Percentiles rank a stretch among this genome's conserved stretches.
phyloP scores from a whole-genome alignment of 2,797 vertebrate genomes.

The Phrynocephalus guinanensis region DNA sequence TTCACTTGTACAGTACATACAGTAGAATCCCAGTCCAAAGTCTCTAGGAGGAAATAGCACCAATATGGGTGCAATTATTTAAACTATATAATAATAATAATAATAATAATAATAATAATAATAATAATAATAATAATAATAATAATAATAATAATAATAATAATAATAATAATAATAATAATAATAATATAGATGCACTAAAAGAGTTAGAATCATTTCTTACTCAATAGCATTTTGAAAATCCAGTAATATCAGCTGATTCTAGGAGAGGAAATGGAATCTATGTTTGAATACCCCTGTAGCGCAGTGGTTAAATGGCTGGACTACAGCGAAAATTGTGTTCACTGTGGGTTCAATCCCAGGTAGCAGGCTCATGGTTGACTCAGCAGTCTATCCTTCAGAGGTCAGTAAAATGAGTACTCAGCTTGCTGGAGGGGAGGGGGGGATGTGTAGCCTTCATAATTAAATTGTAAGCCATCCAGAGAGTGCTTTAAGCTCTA shows the following conservation, averaged over 20 bases:
- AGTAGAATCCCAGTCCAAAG: conserved; percentile 18
- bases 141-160: conserved; percentile 36
- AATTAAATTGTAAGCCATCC: no score
- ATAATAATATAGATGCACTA: conserved; percentile 38
- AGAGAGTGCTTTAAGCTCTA: no score
- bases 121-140: conserved; percentile 23
- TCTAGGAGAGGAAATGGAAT: conserved; percentile 30
- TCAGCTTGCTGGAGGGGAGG: no score
- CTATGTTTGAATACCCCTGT: conserved; percentile 4
- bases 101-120: conserved; percentile 3
- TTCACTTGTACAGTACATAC: conserved; percentile 57
- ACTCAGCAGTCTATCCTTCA: no score
- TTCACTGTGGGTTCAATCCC: no score
- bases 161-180: conserved; percentile 26
- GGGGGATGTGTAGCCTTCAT: no score
- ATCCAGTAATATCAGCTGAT: conserved; percentile 42
- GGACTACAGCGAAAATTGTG: no score
- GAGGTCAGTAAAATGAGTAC: no score
- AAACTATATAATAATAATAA: conserved; percentile 36
- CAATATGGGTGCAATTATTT: conserved; percentile 16
- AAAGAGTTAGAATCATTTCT: conserved; percentile 41
- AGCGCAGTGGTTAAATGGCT: no score
- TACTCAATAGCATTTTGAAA: conserved; percentile 47
- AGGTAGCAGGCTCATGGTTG: no score
- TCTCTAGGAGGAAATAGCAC: not conserved